Conservation (phyloP, 2,797 vertebrate species). For the Hydrophis major region DNA sequence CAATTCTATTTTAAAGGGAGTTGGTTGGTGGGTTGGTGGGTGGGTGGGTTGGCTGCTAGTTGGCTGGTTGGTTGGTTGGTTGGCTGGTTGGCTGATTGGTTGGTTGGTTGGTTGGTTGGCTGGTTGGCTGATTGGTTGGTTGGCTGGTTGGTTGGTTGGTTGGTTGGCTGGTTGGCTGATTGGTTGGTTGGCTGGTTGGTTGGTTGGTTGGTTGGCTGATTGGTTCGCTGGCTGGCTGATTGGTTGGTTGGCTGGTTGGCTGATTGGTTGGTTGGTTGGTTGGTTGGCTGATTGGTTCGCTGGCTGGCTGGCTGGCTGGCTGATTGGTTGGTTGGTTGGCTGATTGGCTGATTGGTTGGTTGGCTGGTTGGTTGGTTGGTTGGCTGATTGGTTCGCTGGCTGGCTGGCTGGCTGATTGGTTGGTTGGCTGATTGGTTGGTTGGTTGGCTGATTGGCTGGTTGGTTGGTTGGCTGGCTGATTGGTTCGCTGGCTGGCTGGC, state of each 20-base stretch:
- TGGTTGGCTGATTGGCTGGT: neutral
- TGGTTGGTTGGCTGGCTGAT: neutral
- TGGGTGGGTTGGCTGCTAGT: too few relatives aligned
- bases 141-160: neutral
- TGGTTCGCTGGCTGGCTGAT: too few relatives aligned
- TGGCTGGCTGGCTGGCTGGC: neutral
- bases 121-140: neutral
- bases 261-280: neutral
- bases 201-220: neutral
- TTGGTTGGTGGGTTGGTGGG: neutral
- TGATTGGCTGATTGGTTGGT: neutral
- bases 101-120: neutral
- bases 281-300: too few relatives aligned
- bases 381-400: too few relatives aligned
- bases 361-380: neutral
- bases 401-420: too few relatives aligned
- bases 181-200: neutral
- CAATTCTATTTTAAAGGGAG: neutral
- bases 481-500: too few relatives aligned
- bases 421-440: too few relatives aligned
- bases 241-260: neutral
- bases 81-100: neutral
- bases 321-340: too few relatives aligned
- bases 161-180: too few relatives aligned
- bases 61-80: too few relatives aligned